Conservation (phyloP, 2,797 vertebrate genomes). For the Bovichtus variegatus region DNA sequence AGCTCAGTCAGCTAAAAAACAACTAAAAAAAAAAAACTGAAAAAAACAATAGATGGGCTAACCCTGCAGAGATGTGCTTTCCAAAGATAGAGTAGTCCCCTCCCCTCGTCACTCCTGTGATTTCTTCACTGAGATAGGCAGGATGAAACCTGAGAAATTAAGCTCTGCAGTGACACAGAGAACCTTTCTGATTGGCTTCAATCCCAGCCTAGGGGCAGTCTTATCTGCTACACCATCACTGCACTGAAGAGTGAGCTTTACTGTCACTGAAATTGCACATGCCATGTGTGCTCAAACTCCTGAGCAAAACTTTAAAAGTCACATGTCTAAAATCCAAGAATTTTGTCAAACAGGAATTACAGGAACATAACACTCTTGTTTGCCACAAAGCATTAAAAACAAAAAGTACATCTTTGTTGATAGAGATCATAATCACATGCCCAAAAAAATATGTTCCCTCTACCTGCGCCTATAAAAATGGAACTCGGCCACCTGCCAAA, state of each 20-base stretch:
- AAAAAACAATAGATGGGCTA: conserved; percentile 37
- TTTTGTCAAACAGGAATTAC: conserved; percentile 31
- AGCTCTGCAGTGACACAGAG: conserved; percentile 35
- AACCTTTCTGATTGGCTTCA: conserved; percentile 30
- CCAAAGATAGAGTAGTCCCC: conserved; percentile 6
- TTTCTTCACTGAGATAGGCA: conserved; percentile 35
- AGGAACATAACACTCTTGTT: not conserved
- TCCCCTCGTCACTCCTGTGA: conserved; percentile 11
- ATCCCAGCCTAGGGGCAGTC: conserved; percentile 9
- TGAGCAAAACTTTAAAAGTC: conserved; percentile 21
- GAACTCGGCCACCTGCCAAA: not conserved
- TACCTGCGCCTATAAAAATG: conserved; percentile 19
- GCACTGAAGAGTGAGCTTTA: conserved; percentile 24
- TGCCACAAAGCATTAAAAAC: not conserved
- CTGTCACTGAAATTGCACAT: conserved; percentile 4
- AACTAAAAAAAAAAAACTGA: not conserved
- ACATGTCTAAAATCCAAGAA: conserved; percentile 11
- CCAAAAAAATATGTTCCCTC: not conserved
- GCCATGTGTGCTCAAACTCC: not conserved
- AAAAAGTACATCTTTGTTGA: conserved; percentile 12
- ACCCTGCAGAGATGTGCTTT: conserved; percentile 23
- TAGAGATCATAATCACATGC: conserved; percentile 19
- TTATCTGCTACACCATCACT: conserved; percentile 29
- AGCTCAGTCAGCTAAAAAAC: conserved; percentile 61
- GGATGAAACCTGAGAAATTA: conserved; percentile 37